Percentiles rank a stretch among this genome's conserved stretches.
phyloP scores from a whole-genome alignment of 2,888 invertebrate genomes.

The Fissipunctia ypsillon region DNA sequence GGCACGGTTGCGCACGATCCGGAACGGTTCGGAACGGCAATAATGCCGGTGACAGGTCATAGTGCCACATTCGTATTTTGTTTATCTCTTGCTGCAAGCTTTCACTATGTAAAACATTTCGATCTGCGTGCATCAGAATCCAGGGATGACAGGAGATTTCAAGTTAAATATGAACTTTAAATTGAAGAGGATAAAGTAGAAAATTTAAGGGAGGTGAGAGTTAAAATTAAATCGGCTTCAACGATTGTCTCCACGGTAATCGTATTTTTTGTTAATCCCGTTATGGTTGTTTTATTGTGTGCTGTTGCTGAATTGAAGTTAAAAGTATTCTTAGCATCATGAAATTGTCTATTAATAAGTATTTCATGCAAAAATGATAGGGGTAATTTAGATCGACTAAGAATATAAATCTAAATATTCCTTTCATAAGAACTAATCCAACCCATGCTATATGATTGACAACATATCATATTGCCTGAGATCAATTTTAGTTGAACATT shows the following conservation, averaged over 20 bases:
- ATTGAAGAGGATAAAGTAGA: conserved; percentile 41
- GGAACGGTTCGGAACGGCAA: conserved; percentile 58
- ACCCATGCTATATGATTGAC: neutral
- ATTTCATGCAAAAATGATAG: neutral
- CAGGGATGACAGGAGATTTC: conserved; percentile 35
- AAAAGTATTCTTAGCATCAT: conserved; percentile 24
- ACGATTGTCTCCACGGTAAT: conserved; percentile 79
- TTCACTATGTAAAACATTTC: conserved; percentile 79
- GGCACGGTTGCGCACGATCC: conserved; percentile 46
- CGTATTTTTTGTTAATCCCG: conserved; percentile 80
- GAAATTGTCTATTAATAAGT: neutral
- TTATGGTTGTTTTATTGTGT: conserved; percentile 67
- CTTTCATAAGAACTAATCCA: neutral
- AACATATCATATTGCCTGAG: neutral
- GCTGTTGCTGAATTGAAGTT: conserved; percentile 38
- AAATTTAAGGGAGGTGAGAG: conserved; percentile 34
- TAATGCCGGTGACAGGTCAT: conserved; percentile 70
- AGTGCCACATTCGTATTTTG: conserved; percentile 69
- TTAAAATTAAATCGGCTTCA: conserved; percentile 80
- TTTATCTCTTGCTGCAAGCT: conserved; percentile 75
- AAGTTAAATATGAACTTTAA: conserved; percentile 57
- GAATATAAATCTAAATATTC: neutral
- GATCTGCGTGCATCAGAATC: conserved; percentile 62
- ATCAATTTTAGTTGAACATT: neutral
- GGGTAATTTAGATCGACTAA: neutral